Conservation (phyloP, 2,113 vertebrate genomes). For the Tringa solitaria region DNA sequence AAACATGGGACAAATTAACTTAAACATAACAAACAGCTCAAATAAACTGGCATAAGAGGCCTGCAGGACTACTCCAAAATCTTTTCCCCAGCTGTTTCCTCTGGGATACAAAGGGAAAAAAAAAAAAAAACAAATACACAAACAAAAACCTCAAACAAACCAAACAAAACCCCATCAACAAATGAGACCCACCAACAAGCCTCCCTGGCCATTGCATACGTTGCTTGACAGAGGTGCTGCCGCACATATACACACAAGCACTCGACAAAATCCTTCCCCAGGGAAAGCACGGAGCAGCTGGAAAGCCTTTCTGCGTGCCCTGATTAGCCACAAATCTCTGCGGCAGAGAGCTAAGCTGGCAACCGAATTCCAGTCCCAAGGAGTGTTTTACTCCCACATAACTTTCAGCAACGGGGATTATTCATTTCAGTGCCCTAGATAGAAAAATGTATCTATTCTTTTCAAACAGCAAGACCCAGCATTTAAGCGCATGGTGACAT, state of each 20-base stretch:
- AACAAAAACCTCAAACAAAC: constrained; percentile 32
- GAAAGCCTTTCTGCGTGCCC: constrained; percentile 3
- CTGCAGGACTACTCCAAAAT: constrained; percentile 6
- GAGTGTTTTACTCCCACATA: constrained; percentile 14
- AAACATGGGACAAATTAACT: constrained; percentile 39
- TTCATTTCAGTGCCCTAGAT: background rate
- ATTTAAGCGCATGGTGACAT: background rate
- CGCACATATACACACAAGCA: background rate
- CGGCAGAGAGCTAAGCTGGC: background rate
- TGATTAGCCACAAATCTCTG: background rate
- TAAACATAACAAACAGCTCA: constrained; percentile 25
- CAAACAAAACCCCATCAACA: constrained; percentile 15
- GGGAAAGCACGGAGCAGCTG: constrained; percentile 27
- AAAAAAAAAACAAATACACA: background rate
- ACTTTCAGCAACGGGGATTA: background rate
- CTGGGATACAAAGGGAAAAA: background rate
- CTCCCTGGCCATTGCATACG: background rate
- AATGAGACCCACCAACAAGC: constrained; percentile 24
- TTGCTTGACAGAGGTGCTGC: constrained; percentile 30
- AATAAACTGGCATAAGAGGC: constrained; percentile 2
- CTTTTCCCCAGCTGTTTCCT: constrained; percentile 41
- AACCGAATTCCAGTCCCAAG: background rate
- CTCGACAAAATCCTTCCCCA: constrained; percentile 9
- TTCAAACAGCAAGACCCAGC: background rate
- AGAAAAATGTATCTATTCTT: background rate